Conservation (phyloP, 2,888 invertebrate genomes). For the Schizaphis graminum region DNA sequence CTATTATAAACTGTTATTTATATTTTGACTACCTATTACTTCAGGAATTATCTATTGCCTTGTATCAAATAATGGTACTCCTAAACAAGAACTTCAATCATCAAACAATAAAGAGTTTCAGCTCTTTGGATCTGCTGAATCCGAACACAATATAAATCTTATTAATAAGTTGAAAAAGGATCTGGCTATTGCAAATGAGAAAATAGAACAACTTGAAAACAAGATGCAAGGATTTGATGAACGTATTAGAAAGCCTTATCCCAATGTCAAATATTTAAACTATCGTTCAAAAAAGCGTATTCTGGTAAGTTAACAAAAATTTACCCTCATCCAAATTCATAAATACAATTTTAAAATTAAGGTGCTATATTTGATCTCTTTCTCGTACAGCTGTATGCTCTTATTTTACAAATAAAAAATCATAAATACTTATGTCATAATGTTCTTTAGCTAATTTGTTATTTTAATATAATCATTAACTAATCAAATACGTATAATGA, state of each 20-base stretch:
- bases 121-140: neutral
- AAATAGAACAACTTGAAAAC: slow-evolving; percentile 79
- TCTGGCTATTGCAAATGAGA: slow-evolving; percentile 76
- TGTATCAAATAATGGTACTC: slow-evolving; percentile 1
- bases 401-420: neutral
- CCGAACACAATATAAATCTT: slow-evolving; percentile 11
- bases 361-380: neutral
- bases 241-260: slow-evolving; percentile 82
- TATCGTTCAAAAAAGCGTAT: slow-evolving; percentile 94
- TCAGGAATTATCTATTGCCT: slow-evolving; percentile 49
- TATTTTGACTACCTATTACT: neutral
- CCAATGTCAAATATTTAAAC: slow-evolving; percentile 91
- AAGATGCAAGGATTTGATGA: slow-evolving; percentile 81
- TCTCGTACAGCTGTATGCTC: neutral
- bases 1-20: neutral
- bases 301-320: slow-evolving; percentile 75
- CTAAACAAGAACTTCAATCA: slow-evolving; percentile 23
- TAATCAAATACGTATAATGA: neutral
- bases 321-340: neutral
- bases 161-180: slow-evolving; percentile 52
- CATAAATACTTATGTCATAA: neutral
- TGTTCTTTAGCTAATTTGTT: neutral
- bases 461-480: neutral
- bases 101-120: slow-evolving; percentile 10
- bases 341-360: neutral